Evolutionary conservation across 2,113 vertebrate genomes (phyloP), one percentile per base, ranked within the genome.

Genomic region (Corythoichthys haematopterus): DNA sequence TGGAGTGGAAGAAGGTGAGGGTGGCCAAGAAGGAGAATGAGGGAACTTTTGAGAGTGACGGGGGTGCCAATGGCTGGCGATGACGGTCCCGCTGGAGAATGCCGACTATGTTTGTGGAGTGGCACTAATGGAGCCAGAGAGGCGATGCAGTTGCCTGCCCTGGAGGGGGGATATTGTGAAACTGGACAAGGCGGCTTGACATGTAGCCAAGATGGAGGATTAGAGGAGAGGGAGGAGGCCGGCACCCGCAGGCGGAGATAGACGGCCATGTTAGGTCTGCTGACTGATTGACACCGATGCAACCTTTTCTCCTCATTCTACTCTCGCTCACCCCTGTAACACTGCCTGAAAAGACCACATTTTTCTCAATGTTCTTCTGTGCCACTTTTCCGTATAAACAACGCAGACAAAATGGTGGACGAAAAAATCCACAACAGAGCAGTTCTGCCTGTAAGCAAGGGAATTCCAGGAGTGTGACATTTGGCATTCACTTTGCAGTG

Each of bases 71-170:
- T 77, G 80, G 76, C 80, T 71, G 68, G 78, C 51, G 78, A 88
- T 88, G 88, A 90, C 87, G 82, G 87, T 79, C 81, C 84, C 77
- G 37, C 83, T 78, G 87, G 88, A 90, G 85, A 90, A 90, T 90
- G 88, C 84, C 38, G 76, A 64, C 84, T 85, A 85, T 90, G 85
- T 84, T 80, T 79, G 78, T 85, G 84, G 85, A 88, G 88, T 86
- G 88, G 83, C 84, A 86, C 87, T 90, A 90, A 87, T 90, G 87
- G 87, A 87, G 83, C 88, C 84, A 75, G 87, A 87, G 78, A 85
- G 82, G 84, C 77, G 86, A 84, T 83, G 85, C 85, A 85, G 86
- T 89, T 87, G 86, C 85, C 87, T 85, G 83, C 82, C 85, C 79
- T n/a, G 46, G 77, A 87, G 88, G 85, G 83, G 85, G 81, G 77